Conservation (phyloP, 2,113 vertebrate genomes). For the Coptodon bakossiorum region DNA sequence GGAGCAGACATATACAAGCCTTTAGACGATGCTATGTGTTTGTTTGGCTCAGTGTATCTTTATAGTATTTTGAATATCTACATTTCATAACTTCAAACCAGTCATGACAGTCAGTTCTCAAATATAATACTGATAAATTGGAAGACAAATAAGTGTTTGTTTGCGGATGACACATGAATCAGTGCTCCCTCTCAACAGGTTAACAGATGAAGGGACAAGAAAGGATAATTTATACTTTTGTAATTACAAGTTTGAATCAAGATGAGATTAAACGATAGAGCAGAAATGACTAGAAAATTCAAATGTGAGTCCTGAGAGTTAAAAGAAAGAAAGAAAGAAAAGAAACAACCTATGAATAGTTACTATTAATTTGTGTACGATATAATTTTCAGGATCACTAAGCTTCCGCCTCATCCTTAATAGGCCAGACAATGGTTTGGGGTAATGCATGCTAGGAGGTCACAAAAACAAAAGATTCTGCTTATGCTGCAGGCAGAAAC, state of each 20-base stretch:
- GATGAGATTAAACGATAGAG: background rate
- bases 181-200: background rate
- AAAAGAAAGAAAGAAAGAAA: background rate
- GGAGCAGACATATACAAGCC: background rate
- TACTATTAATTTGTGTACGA: conserved; percentile 6
- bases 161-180: conserved; percentile 9
- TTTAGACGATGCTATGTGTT: background rate
- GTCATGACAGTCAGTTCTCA: background rate
- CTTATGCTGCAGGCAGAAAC: conserved; percentile 21
- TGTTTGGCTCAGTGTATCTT: background rate
- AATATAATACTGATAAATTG: background rate
- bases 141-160: background rate
- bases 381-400: conserved; percentile 35
- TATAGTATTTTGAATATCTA: background rate
- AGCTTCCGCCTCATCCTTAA: conserved; percentile 27
- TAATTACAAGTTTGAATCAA: background rate
- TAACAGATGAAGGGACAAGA: background rate
- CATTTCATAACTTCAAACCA: background rate
- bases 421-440: conserved; percentile 34
- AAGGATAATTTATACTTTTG: background rate
- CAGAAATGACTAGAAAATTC: background rate
- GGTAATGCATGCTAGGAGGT: conserved; percentile 47
- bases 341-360: background rate
- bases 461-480: conserved; percentile 34
- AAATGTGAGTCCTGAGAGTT: background rate